These are phyloP conservation scores for Lamprologus speciosus DNA, from an alignment of 2,113 vertebrate genomes.

Conservation along the genomic window DNA sequence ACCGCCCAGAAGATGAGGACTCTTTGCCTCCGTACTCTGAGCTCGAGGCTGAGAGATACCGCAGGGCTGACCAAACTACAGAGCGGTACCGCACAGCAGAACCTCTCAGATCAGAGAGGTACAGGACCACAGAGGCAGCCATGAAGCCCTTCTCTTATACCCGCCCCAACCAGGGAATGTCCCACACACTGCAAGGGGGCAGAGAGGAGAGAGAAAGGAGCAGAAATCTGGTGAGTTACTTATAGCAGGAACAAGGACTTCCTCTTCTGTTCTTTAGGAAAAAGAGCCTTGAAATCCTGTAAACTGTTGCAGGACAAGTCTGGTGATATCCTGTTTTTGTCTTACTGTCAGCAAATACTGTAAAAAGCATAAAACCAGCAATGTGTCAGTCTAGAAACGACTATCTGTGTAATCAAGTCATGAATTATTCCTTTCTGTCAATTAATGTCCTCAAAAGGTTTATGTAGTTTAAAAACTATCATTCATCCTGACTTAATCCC, in stretches of 20 bases:
- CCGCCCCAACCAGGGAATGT: conserved; percentile 72
- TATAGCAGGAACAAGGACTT: conserved; percentile 43
- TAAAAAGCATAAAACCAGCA: neutral
- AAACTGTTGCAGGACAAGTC: neutral
- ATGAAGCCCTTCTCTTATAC: conserved; percentile 73
- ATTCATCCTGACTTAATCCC: neutral
- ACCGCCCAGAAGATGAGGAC: conserved; percentile 78
- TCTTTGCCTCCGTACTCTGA: conserved; percentile 87
- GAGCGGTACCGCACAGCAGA: conserved; percentile 64
- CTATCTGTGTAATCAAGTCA: neutral
- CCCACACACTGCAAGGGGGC: conserved; percentile 78
- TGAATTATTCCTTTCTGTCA: neutral
- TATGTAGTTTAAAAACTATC: neutral
- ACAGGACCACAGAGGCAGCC: conserved; percentile 45
- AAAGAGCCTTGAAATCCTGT: neutral
- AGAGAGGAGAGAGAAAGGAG: conserved; percentile 82
- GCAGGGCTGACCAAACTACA: conserved; percentile 43
- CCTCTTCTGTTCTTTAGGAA: neutral
- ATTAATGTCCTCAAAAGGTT: neutral
- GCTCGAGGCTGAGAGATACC: conserved; percentile 71
- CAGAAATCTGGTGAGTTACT: conserved; percentile 86
- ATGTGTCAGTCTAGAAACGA: neutral
- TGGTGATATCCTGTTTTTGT: neutral
- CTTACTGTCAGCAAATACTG: neutral
- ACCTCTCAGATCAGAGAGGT: conserved; percentile 46